phyloP scores from a whole-genome alignment of 2,797 vertebrate genomes.

The Megalops cyprinoides region DNA sequence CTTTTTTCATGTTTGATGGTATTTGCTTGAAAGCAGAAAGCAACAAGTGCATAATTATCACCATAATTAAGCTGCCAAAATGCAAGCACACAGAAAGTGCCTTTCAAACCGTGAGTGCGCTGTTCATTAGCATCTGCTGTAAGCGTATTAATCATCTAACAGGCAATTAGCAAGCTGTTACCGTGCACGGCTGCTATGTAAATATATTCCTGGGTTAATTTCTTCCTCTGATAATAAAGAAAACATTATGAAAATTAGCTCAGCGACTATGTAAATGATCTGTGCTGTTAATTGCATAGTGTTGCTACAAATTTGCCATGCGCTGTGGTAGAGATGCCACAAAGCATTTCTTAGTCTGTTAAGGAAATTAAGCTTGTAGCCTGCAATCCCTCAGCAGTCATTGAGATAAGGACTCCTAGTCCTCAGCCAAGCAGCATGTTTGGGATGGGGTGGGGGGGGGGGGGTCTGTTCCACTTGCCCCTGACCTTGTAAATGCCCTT shows the following conservation, averaged over 20 bases:
- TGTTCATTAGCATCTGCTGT: conserved; percentile 97
- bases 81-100: conserved; percentile 91
- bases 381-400: conserved; percentile 70
- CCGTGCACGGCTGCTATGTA: conserved; percentile 97
- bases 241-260: conserved; percentile 99
- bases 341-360: conserved; percentile 76
- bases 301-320: conserved; percentile 75
- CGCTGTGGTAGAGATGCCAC: conserved; percentile 70
- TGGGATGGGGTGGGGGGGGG: conserved; percentile 64
- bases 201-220: conserved; percentile 99
- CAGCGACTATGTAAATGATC: conserved; percentile 97
- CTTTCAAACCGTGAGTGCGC: conserved; percentile 91
- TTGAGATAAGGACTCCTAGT: conserved; percentile 72
- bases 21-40: conserved; percentile 92
- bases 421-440: conserved; percentile 69
- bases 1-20: conserved; percentile 91
- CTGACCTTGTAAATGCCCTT: too few species aligned
- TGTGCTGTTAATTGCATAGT: conserved; percentile 92
- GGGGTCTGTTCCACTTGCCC: too few species aligned
- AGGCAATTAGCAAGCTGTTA: conserved; percentile 99
- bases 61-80: conserved; percentile 98
- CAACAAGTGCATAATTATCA: conserved; percentile 99
- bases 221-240: conserved; percentile 99
- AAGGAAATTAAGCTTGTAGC: conserved; percentile 77
- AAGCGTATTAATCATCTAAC: conserved; percentile 99